Conservation (phyloP, 2,888 invertebrate genomes). For the Stramonita haemastoma region DNA sequence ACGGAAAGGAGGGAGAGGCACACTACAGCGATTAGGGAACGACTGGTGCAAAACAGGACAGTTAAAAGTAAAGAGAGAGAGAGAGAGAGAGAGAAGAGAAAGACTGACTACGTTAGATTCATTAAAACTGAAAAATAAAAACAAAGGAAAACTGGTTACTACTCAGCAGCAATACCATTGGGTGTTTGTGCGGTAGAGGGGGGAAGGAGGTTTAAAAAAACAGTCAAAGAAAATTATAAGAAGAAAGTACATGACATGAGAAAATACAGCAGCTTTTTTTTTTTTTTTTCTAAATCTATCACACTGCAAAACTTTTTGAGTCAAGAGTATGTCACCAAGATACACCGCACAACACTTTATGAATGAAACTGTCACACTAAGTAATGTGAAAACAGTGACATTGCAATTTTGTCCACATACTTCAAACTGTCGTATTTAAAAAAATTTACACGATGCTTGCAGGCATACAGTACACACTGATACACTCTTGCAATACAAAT, state of each 20-base stretch:
- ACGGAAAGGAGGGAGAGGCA: too few species aligned
- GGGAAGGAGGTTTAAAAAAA: background rate
- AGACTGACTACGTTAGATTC: slow-evolving; percentile 36
- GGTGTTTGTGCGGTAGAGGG: background rate
- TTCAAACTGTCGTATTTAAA: too few species aligned
- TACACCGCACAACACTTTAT: background rate
- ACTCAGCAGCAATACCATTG: background rate
- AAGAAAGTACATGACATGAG: slow-evolving; percentile 7
- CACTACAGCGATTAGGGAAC: background rate
- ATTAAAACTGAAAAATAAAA: slow-evolving; percentile 42
- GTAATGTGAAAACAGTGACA: too few species aligned
- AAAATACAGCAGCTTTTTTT: background rate
- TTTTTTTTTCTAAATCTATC: too few species aligned
- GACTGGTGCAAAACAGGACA: background rate
- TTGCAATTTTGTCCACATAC: too few species aligned
- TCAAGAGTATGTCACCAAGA: too few species aligned
- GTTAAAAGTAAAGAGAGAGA: background rate
- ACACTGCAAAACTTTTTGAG: background rate
- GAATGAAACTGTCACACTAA: too few species aligned
- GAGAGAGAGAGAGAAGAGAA: background rate
- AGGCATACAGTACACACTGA: too few species aligned
- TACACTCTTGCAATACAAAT: too few species aligned
- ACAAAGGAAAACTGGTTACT: slow-evolving; percentile 20
- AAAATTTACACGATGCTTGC: too few species aligned
- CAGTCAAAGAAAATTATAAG: background rate